A percentile compares a stretch with the other conserved stretches of the same genome.
Conservation (phyloP, 1,140 invertebrate species). For the Magallana ariakensis region DNA sequence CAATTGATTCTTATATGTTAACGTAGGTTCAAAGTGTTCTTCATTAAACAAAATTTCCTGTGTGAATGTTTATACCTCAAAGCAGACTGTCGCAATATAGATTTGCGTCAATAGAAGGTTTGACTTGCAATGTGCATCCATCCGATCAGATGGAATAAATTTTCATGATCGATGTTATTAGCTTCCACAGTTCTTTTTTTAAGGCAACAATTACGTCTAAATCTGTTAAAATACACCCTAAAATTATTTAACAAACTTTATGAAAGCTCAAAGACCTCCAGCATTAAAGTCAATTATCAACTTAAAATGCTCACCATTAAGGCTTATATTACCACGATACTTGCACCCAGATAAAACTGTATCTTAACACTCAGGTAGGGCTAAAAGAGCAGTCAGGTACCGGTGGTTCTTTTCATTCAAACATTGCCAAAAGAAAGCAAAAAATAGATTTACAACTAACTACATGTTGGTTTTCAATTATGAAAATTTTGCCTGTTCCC, state of each 20-base stretch:
- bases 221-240: conserved; percentile 24
- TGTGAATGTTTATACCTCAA: conserved; percentile 1
- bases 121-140: conserved; percentile 9
- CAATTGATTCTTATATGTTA: not conserved
- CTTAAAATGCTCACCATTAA: conserved; percentile 3
- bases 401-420: not conserved
- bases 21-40: not conserved
- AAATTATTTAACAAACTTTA: not conserved
- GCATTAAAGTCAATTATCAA: conserved; percentile 23
- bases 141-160: conserved; percentile 19
- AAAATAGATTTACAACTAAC: not conserved
- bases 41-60: not conserved
- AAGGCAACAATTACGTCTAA: conserved; percentile 23
- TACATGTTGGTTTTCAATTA: no score
- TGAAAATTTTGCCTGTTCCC: not conserved
- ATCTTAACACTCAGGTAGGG: not conserved
- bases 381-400: not conserved
- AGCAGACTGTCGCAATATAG: not conserved
- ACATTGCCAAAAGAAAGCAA: not conserved
- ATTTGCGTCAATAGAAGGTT: not conserved
- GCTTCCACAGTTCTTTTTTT: not conserved
- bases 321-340: not conserved
- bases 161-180: conserved; percentile 30
- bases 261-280: not conserved
- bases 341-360: not conserved